phyloP scores from a whole-genome alignment of 2,113 vertebrate genomes.

The Pimephales promelas region DNA sequence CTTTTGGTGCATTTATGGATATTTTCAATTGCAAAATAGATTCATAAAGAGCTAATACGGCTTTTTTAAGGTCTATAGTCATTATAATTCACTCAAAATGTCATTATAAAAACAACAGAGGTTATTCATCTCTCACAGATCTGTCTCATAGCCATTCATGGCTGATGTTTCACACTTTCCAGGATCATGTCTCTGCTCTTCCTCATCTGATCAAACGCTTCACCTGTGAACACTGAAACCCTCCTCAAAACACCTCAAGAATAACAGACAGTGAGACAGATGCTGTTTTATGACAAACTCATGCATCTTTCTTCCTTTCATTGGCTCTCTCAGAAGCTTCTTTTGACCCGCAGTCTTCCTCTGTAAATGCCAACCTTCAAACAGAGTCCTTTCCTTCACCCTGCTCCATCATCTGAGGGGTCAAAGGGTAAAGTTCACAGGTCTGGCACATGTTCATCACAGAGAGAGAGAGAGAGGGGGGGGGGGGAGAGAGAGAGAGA shows the following conservation, averaged over 20 bases:
- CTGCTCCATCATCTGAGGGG: slow-evolving; percentile 10
- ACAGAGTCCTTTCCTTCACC: slow-evolving; percentile 19
- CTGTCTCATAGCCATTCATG: too few species aligned
- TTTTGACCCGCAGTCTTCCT: neutral
- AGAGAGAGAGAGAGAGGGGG: too few species aligned
- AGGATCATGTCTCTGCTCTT: neutral
- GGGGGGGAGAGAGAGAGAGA: too few species aligned
- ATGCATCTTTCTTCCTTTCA: neutral
- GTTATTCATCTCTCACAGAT: neutral
- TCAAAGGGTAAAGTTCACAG: slow-evolving; percentile 16
- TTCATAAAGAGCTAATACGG: neutral
- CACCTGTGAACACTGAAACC: neutral
- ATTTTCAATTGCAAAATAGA: neutral
- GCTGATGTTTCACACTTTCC: neutral
- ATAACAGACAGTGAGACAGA: neutral
- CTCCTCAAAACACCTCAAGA: neutral
- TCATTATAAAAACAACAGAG: neutral
- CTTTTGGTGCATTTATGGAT: neutral
- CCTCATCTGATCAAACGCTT: neutral
- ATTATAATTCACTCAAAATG: neutral
- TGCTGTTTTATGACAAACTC: slow-evolving; percentile 16
- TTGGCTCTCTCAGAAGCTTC: neutral
- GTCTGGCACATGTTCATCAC: neutral
- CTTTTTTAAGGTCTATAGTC: neutral
- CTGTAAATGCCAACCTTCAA: slow-evolving; percentile 22